These are phyloP conservation scores for Brachirus orientalis DNA, from an alignment of 2,113 vertebrate species.

Conservation along the genomic window DNA sequence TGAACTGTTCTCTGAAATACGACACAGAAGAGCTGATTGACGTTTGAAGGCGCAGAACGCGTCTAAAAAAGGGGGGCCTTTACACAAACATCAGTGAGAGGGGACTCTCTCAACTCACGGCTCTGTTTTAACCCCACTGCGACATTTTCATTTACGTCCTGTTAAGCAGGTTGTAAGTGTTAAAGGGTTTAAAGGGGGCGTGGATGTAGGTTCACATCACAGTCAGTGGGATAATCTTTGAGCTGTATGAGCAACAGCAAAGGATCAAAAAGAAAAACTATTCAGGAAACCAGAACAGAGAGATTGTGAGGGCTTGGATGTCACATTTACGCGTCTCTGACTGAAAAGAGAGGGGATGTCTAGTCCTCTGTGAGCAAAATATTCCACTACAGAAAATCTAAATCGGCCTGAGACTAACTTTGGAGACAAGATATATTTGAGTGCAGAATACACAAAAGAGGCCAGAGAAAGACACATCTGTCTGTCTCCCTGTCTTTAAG, in stretches of 20 bases:
- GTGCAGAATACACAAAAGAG: conserved; percentile 37
- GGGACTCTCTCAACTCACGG: conserved; percentile 45
- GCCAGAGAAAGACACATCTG: conserved; percentile 70
- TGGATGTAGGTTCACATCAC: conserved; percentile 25
- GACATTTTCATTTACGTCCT: conserved; percentile 57
- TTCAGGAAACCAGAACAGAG: background rate
- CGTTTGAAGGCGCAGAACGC: conserved; percentile 63
- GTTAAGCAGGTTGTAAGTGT: conserved; percentile 48
- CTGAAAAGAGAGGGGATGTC: background rate
- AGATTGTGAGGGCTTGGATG: background rate
- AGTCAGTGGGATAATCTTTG: conserved; percentile 26
- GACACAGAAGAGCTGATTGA: conserved; percentile 76
- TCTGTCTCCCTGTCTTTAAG: conserved; percentile 72
- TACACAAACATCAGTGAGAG: conserved; percentile 72
- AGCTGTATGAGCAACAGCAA: conserved; percentile 26
- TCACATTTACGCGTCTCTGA: background rate
- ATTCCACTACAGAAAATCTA: background rate
- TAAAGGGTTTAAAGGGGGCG: conserved; percentile 15
- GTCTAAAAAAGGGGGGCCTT: conserved; percentile 65
- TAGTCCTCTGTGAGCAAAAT: background rate
- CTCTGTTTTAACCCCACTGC: conserved; percentile 46
- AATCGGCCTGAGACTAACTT: conserved; percentile 42
- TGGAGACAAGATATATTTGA: conserved; percentile 28
- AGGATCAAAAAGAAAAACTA: conserved; percentile 6
- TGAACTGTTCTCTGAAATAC: conserved; percentile 89